phyloP scores from a whole-genome alignment of 35 echinoderm and acorn worm species.

The Holothuria glaberrima region DNA sequence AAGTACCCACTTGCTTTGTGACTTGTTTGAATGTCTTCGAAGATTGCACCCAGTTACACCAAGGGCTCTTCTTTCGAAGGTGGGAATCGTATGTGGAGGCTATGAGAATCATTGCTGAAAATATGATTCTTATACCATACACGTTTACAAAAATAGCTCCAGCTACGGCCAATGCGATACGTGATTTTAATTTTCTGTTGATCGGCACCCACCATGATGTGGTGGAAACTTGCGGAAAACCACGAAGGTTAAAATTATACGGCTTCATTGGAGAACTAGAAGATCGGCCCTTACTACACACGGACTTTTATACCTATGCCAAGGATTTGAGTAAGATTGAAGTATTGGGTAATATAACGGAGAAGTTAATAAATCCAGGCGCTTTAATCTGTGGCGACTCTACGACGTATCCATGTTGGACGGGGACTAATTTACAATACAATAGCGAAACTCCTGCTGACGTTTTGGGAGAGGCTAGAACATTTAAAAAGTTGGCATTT shows the following conservation, averaged over 20 bases:
- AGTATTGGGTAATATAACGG: not conserved
- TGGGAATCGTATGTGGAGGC: not conserved
- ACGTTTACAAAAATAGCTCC: not conserved
- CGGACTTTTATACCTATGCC: not conserved
- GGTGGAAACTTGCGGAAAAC: not conserved
- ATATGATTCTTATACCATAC: conserved; percentile 28
- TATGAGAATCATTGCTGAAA: conserved; percentile 5
- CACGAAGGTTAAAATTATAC: not conserved
- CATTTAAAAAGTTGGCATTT: not conserved
- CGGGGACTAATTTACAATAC: not conserved
- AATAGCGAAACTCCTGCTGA: not conserved
- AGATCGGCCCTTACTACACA: not conserved
- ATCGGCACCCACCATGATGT: not conserved
- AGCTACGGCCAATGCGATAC: not conserved
- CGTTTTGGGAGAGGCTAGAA: not conserved
- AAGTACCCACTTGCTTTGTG: not conserved
- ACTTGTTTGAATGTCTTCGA: not conserved
- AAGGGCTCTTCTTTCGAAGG: not conserved
- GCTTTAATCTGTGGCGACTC: not conserved
- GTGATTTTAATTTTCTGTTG: not conserved
- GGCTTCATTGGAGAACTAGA: not conserved
- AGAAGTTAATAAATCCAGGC: not conserved
- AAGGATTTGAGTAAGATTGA: not conserved
- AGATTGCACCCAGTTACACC: not conserved
- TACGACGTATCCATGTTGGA: not conserved